phyloP scores from a whole-genome alignment of 2,888 invertebrate species.

The Oligia fasciuncula region DNA sequence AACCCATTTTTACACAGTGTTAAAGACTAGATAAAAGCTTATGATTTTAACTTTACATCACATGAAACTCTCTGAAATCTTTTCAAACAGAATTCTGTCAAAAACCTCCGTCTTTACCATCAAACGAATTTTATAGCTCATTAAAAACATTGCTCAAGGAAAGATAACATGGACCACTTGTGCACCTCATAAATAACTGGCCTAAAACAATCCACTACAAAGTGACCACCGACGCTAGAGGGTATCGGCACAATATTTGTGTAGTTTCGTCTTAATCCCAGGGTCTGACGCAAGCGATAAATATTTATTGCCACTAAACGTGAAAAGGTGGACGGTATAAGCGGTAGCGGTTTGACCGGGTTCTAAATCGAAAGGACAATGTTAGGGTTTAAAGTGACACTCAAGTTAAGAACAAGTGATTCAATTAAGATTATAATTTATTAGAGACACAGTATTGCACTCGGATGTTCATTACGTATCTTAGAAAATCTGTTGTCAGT shows the following conservation, averaged over 20 bases:
- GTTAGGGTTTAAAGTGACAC: no score
- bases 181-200: slow-evolving; percentile 53
- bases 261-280: slow-evolving; percentile 80
- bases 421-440: background rate
- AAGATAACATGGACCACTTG: slow-evolving; percentile 54
- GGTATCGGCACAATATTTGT: slow-evolving; percentile 74
- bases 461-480: background rate
- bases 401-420: background rate
- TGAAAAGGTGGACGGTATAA: slow-evolving; percentile 25
- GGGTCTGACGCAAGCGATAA: slow-evolving; percentile 80
- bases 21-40: background rate
- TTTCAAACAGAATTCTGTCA: slow-evolving; percentile 2
- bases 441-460: background rate
- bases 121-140: slow-evolving; percentile 55
- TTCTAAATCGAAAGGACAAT: background rate
- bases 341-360: slow-evolving; percentile 30
- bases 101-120: slow-evolving; percentile 10
- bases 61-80: background rate
- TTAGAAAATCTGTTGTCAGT: background rate
- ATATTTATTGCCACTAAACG: slow-evolving; percentile 84
- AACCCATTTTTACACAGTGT: background rate
- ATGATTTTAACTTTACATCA: background rate
- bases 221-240: slow-evolving; percentile 68
- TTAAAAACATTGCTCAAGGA: slow-evolving; percentile 53
- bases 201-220: slow-evolving; percentile 67